These are phyloP conservation scores for Zalophus californianus DNA, from an alignment of 2,797 vertebrate genomes.

Conservation along the genomic window DNA sequence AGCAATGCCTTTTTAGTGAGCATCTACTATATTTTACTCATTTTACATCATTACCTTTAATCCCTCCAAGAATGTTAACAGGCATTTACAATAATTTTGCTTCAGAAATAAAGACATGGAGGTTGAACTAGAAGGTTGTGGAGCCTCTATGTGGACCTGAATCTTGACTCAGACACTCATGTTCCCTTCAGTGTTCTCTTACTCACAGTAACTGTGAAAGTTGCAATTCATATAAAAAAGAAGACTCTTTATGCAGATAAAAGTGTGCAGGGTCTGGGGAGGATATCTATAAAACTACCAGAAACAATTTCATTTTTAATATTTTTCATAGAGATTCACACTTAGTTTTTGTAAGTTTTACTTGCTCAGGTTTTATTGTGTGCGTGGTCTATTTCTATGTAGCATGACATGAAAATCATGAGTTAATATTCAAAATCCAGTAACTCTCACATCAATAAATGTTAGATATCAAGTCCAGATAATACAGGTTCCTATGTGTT, in stretches of 20 bases:
- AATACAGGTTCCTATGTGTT: not conserved
- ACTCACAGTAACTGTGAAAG: not conserved
- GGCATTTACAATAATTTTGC: not conserved
- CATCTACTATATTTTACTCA: not conserved
- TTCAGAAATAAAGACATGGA: constrained; percentile 1
- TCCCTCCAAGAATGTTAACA: not conserved
- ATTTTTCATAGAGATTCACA: not conserved
- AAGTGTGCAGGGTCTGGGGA: not conserved
- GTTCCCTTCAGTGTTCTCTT: not conserved
- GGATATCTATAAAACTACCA: not conserved
- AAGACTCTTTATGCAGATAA: not conserved
- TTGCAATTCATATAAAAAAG: not conserved
- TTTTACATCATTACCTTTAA: not conserved
- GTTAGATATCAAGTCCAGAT: not conserved
- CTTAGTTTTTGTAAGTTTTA: not conserved
- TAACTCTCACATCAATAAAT: not conserved
- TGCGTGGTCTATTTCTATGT: not conserved
- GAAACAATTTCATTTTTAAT: not conserved
- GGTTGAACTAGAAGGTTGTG: not conserved
- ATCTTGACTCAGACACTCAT: not conserved
- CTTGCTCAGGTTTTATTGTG: not conserved
- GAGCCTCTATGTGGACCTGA: not conserved
- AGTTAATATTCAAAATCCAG: not conserved
- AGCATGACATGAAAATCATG: not conserved
- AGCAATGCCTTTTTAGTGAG: not conserved